Evolutionary conservation across 2,888 invertebrate species (phyloP), one percentile per base, ranked within the genome.

Genomic region (Meiosimyza decipiens): DNA sequence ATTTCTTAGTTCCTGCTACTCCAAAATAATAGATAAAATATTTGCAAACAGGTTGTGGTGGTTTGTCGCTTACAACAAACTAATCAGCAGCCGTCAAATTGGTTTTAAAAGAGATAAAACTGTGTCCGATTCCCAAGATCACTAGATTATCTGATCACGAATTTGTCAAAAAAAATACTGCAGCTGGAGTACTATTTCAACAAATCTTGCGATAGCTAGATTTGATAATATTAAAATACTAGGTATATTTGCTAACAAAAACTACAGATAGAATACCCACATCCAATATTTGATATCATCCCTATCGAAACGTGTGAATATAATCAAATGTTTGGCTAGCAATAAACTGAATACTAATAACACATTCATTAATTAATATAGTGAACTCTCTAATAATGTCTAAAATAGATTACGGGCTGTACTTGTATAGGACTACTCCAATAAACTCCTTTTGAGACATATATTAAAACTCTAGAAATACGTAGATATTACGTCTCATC

Each of bases 281-380:
- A 67, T 72, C 9, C 22, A 68, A 15, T 18, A 18, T 16, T 28
- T 63, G 13, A 3, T 28, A 28, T 28, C 28, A 28, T 54, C 54
- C 2, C 15, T 67, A 54, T 66, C 15, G 9, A 55, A 66, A 5
- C 13, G 50, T 50, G 40, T 60, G 16, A 52, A 71, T 18, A 22
- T 57, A 9, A 72, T 77, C 3, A 77, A 73, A 68, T 77, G 74
- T 52, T n/a, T 76, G 6, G 50, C 64, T 4, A 72, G 51, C 16
- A 13, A 15, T 4, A 73, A 73, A 70, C 40, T 73, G 15, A 71
- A 71, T 13, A 65, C 65, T 9, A 71, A 68, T 33, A n/a, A 72
- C 73, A 2, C 13, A n/a, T 6, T 62, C 72, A 1, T 13, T 77
- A 11, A 55, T 74, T 11, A 65, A 40, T 1, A 11, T 71, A 11